A percentile compares a stretch with the other conserved stretches of the same genome.
These are phyloP conservation scores for Vicugna pacos DNA, from an alignment of 2,113 vertebrate species.

Conservation along the genomic window DNA sequence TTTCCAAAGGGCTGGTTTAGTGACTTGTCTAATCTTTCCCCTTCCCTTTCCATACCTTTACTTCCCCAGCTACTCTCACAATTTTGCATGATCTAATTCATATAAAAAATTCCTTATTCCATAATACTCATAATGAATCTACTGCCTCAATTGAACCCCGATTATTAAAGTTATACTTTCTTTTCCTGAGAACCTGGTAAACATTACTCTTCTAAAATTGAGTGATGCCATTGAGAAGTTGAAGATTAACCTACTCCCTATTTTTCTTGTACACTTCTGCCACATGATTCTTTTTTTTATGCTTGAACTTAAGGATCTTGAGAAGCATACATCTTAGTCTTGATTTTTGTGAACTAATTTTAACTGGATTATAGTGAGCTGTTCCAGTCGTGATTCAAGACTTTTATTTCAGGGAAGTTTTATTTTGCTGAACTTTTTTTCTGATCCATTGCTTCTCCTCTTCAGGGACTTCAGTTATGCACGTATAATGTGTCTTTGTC, in stretches of 20 bases:
- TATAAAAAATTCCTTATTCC: neutral
- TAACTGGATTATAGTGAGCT: constrained; percentile 1
- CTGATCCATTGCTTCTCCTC: neutral
- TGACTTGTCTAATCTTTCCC: constrained; percentile 27
- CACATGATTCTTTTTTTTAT: constrained; percentile 20
- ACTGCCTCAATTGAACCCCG: neutral
- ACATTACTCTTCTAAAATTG: constrained; percentile 37
- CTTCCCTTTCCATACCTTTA: neutral
- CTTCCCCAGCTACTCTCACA: constrained; percentile 8
- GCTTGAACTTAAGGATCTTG: constrained; percentile 37
- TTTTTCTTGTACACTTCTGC: constrained; percentile 33
- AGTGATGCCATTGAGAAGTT: constrained; percentile 34
- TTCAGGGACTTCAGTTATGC: constrained; percentile 3
- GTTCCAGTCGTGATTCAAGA: constrained; percentile 19
- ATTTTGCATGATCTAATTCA: neutral
- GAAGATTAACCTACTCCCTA: neutral
- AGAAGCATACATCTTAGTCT: constrained; percentile 1
- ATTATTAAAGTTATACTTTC: neutral
- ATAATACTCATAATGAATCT: neutral
- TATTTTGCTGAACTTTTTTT: constrained; percentile 39
- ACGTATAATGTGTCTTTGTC: constrained; percentile 43
- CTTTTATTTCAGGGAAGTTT: constrained; percentile 50
- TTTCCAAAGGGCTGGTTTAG: neutral
- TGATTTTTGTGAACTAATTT: constrained; percentile 48
- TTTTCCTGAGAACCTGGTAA: constrained; percentile 28